Evolutionary conservation across 2,113 vertebrate genomes (phyloP), one percentile per base, ranked within the genome.

Genomic region (Microcebus jonahi): DNA sequence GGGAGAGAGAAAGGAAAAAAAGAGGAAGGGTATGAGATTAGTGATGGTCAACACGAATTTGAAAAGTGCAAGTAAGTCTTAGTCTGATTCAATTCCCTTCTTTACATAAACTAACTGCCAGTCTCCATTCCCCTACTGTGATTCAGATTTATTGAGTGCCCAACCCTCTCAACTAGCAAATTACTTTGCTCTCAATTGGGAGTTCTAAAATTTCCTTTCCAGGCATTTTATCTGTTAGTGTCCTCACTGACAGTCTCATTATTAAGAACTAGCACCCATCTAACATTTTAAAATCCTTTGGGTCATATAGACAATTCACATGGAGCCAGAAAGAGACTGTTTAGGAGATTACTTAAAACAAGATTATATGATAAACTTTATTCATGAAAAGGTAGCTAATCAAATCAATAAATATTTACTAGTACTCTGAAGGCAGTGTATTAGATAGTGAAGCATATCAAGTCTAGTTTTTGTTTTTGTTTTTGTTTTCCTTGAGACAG

Each of bases 341-440:
- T 77, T 48, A 68, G 73, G 57, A 75, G 48, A 97, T 39, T 88
- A 89, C 14, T 95, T 95, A 81, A 82, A 90, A 95, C 17, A 94
- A 94, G 48, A 81, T 65, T 76, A 73, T 25, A 59, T 57, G 20
- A 90, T 86, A 93, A 90, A 34, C 50, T 95, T 82, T 88, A 85
- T 57, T 95, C 85, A 83, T 11, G 55, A 93, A 94, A 94, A 61
- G 12, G 55, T 68, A 88, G 48, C 34, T 50, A 77, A 95, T 86
- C 63, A 23, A 94, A 94, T 90, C 48, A 87, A 29, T 86, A 94
- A 91, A 88, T 88, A 94, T 88, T 94, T 77, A 96, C 55, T 94
- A 94, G 81, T 68, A 90, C 12, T 84, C 13, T 93, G 71, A 91
- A 88, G 63, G 34, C 27, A 88, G 53, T 80, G 15, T 79, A 76